phyloP scores from a whole-genome alignment of 2,888 invertebrate species.

The Caenorhabditis doughertyi region DNA sequence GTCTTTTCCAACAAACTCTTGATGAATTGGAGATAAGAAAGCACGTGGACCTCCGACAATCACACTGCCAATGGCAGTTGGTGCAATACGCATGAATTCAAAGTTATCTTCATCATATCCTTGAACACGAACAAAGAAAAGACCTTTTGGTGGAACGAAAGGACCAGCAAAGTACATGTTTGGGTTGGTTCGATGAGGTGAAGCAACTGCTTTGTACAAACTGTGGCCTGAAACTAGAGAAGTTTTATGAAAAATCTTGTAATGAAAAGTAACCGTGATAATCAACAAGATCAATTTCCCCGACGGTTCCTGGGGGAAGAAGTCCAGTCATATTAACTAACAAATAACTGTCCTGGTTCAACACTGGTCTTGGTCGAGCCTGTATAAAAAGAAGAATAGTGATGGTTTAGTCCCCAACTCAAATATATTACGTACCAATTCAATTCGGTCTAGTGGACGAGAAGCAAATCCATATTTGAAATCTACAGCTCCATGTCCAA shows the following conservation, averaged over 20 bases:
- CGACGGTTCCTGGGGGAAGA: slow-evolving; percentile 83
- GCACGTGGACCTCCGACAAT: slow-evolving; percentile 79
- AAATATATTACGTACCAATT: slow-evolving; percentile 69
- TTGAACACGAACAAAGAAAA: slow-evolving; percentile 87
- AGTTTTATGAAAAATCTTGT: background rate
- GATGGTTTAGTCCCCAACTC: background rate
- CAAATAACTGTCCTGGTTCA: slow-evolving; percentile 83
- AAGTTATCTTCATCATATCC: slow-evolving; percentile 86
- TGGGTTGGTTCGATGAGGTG: slow-evolving; percentile 78
- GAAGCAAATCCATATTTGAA: slow-evolving; percentile 88
- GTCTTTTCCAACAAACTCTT: slow-evolving; percentile 79
- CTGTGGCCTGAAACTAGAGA: slow-evolving; percentile 51
- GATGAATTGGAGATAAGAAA: slow-evolving; percentile 74
- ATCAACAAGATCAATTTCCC: slow-evolving; percentile 79
- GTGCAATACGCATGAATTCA: slow-evolving; percentile 86
- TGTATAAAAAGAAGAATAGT: background rate
- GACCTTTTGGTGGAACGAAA: slow-evolving; percentile 87
- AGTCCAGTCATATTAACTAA: slow-evolving; percentile 84
- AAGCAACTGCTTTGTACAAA: slow-evolving; percentile 81
- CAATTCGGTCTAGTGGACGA: slow-evolving; percentile 83
- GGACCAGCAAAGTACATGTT: slow-evolving; percentile 85
- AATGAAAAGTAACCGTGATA: slow-evolving; percentile 72
- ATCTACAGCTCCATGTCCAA: slow-evolving; percentile 87
- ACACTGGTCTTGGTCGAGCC: slow-evolving; percentile 80
- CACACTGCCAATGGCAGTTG: slow-evolving; percentile 87